These are phyloP conservation scores for Hydrochoerus hydrochaeris DNA, from an alignment of 2,113 vertebrate genomes.

Conservation along the genomic window DNA sequence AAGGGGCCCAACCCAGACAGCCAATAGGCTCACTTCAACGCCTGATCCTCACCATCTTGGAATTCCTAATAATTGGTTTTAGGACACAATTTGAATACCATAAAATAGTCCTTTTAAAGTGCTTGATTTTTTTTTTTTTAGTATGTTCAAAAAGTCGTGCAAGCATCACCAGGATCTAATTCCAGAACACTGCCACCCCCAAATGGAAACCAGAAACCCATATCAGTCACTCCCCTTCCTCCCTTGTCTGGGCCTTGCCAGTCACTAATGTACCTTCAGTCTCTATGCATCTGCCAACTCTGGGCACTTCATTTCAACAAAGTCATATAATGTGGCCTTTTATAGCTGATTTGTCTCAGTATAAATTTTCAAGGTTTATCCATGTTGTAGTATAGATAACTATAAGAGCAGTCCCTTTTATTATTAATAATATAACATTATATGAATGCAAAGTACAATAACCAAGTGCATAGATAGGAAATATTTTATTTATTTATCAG, in stretches of 20 bases:
- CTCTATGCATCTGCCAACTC: background rate
- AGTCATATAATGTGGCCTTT: too few relatives aligned
- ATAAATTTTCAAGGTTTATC: too few relatives aligned
- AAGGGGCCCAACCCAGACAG: background rate
- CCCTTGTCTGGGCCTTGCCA: background rate
- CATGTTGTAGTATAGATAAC: background rate
- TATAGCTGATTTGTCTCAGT: background rate
- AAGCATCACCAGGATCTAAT: background rate
- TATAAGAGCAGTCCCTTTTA: too few relatives aligned
- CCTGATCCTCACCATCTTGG: background rate
- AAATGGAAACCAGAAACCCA: background rate
- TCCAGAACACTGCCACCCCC: background rate
- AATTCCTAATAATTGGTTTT: background rate
- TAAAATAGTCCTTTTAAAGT: background rate
- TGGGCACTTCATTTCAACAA: too few relatives aligned
- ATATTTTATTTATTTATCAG: background rate
- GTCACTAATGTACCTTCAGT: too few relatives aligned
- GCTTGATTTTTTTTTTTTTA: background rate
- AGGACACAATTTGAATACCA: background rate
- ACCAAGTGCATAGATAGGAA: too few relatives aligned
- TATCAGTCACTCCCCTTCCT: background rate
- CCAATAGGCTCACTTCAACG: background rate
- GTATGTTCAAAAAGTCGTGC: background rate
- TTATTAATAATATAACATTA: background rate
- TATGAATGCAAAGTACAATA: background rate